phyloP scores from a whole-genome alignment of 1,140 invertebrate species.

The Halotydeus destructor region DNA sequence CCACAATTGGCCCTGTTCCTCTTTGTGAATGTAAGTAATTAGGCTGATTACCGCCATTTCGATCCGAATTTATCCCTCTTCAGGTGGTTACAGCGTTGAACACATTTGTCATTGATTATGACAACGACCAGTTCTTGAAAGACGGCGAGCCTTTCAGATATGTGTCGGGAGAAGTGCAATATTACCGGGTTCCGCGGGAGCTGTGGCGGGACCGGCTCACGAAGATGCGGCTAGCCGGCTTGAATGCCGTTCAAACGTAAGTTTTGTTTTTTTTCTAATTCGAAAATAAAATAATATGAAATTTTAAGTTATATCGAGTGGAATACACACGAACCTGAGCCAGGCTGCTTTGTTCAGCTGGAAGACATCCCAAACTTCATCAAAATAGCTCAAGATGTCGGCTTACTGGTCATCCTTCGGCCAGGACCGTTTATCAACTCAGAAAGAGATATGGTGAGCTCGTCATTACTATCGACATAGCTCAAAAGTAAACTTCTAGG shows the following conservation, averaged over 20 bases:
- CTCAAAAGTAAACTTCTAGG: too few relatives aligned
- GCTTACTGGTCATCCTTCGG: constrained; percentile 27
- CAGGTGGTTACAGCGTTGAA: too few relatives aligned
- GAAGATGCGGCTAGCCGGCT: constrained; percentile 27
- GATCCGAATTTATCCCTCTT: too few relatives aligned
- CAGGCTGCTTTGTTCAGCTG: constrained; percentile 1
- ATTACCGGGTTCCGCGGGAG: constrained; percentile 27
- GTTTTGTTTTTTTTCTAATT: constrained; percentile 26
- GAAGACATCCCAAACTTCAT: constrained; percentile 25
- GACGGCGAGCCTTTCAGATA: constrained; percentile 65
- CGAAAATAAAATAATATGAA: constrained; percentile 18
- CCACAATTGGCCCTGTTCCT: too few relatives aligned
- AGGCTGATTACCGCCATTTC: too few relatives aligned
- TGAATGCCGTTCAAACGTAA: constrained; percentile 32
- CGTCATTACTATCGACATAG: too few relatives aligned
- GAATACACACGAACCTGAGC: constrained; percentile 7
- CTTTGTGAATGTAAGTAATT: too few relatives aligned
- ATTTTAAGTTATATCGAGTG: constrained; percentile 18
- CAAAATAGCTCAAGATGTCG: constrained; percentile 24
- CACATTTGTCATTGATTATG: constrained; percentile 47
- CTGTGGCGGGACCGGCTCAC: constrained; percentile 29
- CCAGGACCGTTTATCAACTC: constrained; percentile 31
- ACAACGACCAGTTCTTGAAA: constrained; percentile 49
- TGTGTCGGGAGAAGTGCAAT: constrained; percentile 46
- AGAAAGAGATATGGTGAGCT: constrained; percentile 29